A percentile compares a stretch with the other conserved stretches of the same genome.
Conservation (phyloP, 1,140 invertebrate species). For the Arctopsyche grandis region DNA sequence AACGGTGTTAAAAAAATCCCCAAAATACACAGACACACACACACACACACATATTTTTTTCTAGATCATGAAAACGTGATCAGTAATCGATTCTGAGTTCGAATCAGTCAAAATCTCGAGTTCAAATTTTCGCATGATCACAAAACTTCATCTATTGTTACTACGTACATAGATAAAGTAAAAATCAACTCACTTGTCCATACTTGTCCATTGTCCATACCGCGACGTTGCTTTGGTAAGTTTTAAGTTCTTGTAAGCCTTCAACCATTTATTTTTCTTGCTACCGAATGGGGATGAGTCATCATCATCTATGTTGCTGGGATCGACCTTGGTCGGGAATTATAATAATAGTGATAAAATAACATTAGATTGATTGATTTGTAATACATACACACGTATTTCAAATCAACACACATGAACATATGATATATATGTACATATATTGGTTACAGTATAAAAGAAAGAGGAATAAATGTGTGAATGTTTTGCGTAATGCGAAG, state of each 20-base stretch:
- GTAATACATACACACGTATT: neutral
- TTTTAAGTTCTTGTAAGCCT: constrained; percentile 96
- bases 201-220: constrained; percentile 38
- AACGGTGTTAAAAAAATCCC: too few species aligned
- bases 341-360: constrained; percentile 60
- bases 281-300: constrained; percentile 86
- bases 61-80: too few species aligned
- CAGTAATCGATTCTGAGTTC: too few species aligned
- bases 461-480: too few species aligned
- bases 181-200: constrained; percentile 67
- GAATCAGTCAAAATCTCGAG: too few species aligned
- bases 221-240: constrained; percentile 73
- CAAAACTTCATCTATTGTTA: too few species aligned
- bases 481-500: too few species aligned
- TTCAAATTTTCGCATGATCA: too few species aligned
- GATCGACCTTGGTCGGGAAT: constrained; percentile 79
- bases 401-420: neutral
- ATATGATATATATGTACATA: neutral
- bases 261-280: constrained; percentile 98
- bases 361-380: neutral
- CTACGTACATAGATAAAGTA: too few species aligned
- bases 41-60: too few species aligned
- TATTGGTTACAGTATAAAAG: too few species aligned
- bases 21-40: too few species aligned
- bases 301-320: constrained; percentile 70